These are phyloP conservation scores for Oceanodroma leucorhoa DNA, from an alignment of 2,797 vertebrate genomes.

Conservation along the genomic window DNA sequence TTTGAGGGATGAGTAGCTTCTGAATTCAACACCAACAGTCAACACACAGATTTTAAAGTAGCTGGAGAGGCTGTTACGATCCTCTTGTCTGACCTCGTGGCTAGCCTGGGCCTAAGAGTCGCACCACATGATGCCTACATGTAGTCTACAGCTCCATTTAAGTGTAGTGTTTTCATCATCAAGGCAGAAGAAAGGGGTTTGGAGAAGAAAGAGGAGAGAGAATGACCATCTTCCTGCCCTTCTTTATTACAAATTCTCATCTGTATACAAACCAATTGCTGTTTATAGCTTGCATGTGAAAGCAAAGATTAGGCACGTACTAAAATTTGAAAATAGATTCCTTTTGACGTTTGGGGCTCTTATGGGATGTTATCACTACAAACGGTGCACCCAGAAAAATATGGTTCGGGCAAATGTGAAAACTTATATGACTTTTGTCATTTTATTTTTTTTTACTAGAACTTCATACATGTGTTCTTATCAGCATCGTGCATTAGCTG, in stretches of 20 bases:
- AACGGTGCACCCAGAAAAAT: neutral
- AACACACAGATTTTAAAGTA: neutral
- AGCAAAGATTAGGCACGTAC: neutral
- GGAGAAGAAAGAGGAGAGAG: neutral
- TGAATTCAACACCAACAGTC: neutral
- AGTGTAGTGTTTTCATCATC: neutral
- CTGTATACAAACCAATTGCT: neutral
- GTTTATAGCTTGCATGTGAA: neutral
- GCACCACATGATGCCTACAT: accelerated
- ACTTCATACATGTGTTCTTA: neutral
- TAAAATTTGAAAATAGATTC: neutral
- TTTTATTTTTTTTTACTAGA: neutral
- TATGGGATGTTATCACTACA: neutral
- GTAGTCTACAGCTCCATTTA: neutral
- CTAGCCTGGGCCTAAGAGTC: neutral
- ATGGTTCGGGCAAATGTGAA: neutral
- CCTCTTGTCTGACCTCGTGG: neutral
- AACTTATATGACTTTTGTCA: neutral
- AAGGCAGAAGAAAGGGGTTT: neutral
- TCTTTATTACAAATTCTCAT: neutral
- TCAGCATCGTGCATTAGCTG: neutral
- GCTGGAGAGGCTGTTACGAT: neutral
- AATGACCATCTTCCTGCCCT: neutral
- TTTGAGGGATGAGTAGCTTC: neutral
- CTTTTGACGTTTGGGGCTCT: neutral